A percentile compares a stretch with the other conserved stretches of the same genome.
Evolutionary conservation across 2,797 vertebrate species (phyloP).

Genomic region (Smutsia temminckii): DNA sequence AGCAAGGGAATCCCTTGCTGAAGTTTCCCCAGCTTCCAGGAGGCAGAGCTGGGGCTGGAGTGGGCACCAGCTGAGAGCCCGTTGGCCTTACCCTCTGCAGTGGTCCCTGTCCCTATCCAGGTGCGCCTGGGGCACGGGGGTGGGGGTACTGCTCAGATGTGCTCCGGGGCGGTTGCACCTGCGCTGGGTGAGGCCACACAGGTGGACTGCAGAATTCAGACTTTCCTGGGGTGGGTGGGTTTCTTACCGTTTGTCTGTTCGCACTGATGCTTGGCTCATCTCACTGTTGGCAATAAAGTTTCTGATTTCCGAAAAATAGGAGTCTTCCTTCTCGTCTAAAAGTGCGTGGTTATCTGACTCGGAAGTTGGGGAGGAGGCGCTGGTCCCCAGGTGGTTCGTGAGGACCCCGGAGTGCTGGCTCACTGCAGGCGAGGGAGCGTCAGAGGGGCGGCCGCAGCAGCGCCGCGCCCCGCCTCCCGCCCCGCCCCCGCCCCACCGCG

Average conservation of each 20-base stretch:
- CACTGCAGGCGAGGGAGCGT: constrained; percentile 40
- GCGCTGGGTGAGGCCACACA: background rate
- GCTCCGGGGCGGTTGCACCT: background rate
- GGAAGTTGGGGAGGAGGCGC: constrained; percentile 96
- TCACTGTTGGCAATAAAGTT: constrained; percentile 99
- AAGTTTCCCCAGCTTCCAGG: background rate
- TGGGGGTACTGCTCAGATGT: background rate
- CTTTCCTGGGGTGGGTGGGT: rapidly evolving
- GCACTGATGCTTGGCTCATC: constrained; percentile 93
- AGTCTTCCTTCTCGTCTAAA: constrained; percentile 99
- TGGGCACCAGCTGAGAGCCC: background rate
- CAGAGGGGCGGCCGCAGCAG: rapidly evolving
- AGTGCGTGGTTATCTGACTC: constrained; percentile 99
- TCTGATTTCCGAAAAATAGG: constrained; percentile 99
- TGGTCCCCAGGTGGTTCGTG: constrained; percentile 95
- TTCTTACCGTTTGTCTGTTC: constrained; percentile 94
- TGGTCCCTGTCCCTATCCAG: rapidly evolving
- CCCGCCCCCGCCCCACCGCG: too few relatives aligned
- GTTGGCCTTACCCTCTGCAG: background rate
- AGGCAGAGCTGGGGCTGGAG: rapidly evolving
- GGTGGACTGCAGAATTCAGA: too few relatives aligned
- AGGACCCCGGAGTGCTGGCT: constrained; percentile 98
- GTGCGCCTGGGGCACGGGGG: background rate
- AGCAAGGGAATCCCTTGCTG: background rate
- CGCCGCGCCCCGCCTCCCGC: rapidly evolving